Percentiles rank a stretch among this genome's conserved stretches.
Conservation (phyloP, 2,888 invertebrate genomes). For the Drosophila flavopinicola region DNA sequence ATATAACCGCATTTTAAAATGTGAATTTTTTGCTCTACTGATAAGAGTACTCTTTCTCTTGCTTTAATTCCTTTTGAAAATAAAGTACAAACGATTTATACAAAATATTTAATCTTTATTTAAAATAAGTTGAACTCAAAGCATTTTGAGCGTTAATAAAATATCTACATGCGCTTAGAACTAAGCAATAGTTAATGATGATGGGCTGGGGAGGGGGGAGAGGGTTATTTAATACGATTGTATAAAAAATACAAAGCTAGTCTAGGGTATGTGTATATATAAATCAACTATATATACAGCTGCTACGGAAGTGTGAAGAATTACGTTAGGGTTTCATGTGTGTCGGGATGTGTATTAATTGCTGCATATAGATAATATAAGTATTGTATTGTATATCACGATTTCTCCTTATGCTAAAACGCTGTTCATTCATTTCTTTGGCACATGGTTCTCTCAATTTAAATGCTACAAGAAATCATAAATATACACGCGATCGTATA, state of each 20-base stretch:
- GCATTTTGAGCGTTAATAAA: conserved; percentile 32
- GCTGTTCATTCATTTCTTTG: conserved; percentile 70
- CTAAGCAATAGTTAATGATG: conserved; percentile 50
- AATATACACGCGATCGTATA: conserved; percentile 18
- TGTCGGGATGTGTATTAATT: conserved; percentile 13
- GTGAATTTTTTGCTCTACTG: too few relatives aligned
- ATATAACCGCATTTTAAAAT: too few relatives aligned
- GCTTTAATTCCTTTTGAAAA: too few relatives aligned
- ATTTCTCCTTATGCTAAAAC: conserved; percentile 63
- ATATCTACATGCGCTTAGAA: conserved; percentile 59
- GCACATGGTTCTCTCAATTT: conserved; percentile 62
- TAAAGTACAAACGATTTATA: background rate
- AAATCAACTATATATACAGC: conserved; percentile 7
- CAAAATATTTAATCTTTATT: conserved; percentile 42
- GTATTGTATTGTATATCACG: conserved; percentile 66
- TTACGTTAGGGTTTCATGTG: background rate
- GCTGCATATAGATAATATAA: conserved; percentile 22
- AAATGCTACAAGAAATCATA: conserved; percentile 76
- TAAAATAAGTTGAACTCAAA: conserved; percentile 29
- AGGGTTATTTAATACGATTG: conserved; percentile 67
- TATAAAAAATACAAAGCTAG: conserved; percentile 53
- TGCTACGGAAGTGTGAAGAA: conserved; percentile 20
- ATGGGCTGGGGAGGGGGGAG: background rate
- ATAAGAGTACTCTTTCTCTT: too few relatives aligned
- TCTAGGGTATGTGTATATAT: conserved; percentile 26